Percentiles rank a stretch among this genome's conserved stretches.
Evolutionary conservation across 2,888 invertebrate species (phyloP).

Genomic region (Ennomos fuscantarius): DNA sequence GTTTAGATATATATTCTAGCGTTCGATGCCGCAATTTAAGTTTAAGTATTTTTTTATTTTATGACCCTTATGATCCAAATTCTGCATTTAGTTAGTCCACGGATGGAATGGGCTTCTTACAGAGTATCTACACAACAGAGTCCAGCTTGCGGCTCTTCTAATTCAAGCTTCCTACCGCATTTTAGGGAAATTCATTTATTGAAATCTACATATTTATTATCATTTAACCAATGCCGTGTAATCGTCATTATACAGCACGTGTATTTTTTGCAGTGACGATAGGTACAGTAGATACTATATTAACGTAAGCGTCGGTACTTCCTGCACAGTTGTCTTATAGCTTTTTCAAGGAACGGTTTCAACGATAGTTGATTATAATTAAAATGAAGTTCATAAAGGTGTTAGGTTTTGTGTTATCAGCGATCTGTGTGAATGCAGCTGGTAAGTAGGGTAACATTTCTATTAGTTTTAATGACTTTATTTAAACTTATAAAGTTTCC

Average conservation of each 20-base stretch:
- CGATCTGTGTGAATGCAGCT: constrained; percentile 6
- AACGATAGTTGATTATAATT: not conserved
- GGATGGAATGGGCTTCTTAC: too few relatives aligned
- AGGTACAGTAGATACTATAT: constrained; percentile 9
- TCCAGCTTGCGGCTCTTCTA: too few relatives aligned
- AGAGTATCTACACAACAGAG: too few relatives aligned
- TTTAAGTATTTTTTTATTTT: too few relatives aligned
- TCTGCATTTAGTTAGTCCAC: too few relatives aligned
- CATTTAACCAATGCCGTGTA: not conserved
- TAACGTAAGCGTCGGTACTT: constrained; percentile 6
- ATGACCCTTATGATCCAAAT: too few relatives aligned
- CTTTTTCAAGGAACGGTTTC: constrained; percentile 13
- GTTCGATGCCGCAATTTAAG: too few relatives aligned
- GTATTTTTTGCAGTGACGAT: not conserved
- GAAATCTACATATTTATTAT: not conserved
- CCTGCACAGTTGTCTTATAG: constrained; percentile 8
- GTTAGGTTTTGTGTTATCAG: constrained; percentile 8
- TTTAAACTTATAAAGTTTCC: too few relatives aligned
- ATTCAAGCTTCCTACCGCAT: too few relatives aligned
- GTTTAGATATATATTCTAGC: too few relatives aligned
- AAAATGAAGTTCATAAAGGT: constrained; percentile 13
- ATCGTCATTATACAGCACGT: not conserved
- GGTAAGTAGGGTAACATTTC: constrained; percentile 10
- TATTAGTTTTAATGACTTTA: too few relatives aligned
- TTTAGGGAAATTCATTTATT: too few relatives aligned